Conservation (phyloP, 2,888 invertebrate genomes). For the Clostera curtula region DNA sequence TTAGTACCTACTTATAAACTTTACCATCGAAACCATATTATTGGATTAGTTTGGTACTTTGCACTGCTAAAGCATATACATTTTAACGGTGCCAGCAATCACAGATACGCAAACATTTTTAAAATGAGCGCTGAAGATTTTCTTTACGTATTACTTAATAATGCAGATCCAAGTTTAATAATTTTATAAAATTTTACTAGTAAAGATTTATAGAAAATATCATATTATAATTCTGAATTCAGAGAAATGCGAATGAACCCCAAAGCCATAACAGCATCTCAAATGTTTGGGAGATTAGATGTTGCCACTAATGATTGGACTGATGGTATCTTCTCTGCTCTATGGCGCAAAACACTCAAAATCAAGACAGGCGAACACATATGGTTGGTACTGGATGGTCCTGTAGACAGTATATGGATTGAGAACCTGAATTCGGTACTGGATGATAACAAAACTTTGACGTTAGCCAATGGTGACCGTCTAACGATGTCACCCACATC, state of each 20-base stretch:
- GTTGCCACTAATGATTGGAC: conserved; percentile 99
- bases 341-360: conserved; percentile 96
- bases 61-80: too few relatives aligned
- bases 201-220: too few relatives aligned
- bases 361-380: conserved; percentile 90
- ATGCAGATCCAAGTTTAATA: too few relatives aligned
- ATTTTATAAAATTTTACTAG: too few relatives aligned
- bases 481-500: conserved; percentile 95
- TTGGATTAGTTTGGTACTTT: too few relatives aligned
- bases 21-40: too few relatives aligned
- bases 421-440: conserved; percentile 97
- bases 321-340: conserved; percentile 96
- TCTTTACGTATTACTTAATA: too few relatives aligned
- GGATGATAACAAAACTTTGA: conserved; percentile 96
- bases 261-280: conserved; percentile 96
- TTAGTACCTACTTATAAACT: too few relatives aligned
- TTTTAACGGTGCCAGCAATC: too few relatives aligned
- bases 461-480: conserved; percentile 95
- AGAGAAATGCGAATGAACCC: conserved; percentile 99
- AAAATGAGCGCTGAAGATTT: too few relatives aligned
- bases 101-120: too few relatives aligned
- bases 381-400: conserved; percentile 96
- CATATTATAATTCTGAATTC: conserved; percentile 14
- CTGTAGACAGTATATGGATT: conserved; percentile 98
- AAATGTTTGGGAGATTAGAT: conserved; percentile 97